Conservation (phyloP, 1,140 invertebrate species). For the Pseudobourletiella spinata region DNA sequence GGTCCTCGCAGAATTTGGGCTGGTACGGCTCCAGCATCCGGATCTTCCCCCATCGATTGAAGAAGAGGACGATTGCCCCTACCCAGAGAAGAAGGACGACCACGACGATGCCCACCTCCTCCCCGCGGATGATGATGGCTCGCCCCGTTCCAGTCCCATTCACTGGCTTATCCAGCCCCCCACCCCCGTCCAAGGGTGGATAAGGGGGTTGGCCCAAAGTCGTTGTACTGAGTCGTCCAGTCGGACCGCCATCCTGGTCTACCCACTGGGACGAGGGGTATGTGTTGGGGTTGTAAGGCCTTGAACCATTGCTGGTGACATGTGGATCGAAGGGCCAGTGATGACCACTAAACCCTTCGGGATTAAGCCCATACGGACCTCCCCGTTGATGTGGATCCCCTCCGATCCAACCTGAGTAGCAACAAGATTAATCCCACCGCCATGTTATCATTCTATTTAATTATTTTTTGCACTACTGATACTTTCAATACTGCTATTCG, state of each 20-base stretch:
- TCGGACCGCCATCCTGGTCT: neutral
- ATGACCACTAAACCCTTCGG: no score
- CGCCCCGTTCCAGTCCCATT: constrained; percentile 27
- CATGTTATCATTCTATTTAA: no score
- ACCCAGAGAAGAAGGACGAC: constrained; percentile 66
- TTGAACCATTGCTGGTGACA: neutral
- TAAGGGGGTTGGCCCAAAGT: neutral
- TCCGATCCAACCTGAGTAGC: no score
- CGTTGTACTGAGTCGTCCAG: neutral
- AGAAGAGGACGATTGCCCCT: constrained; percentile 65
- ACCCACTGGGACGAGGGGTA: neutral
- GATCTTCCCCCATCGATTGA: constrained; percentile 79
- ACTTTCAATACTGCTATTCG: no score
- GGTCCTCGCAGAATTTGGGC: constrained; percentile 64
- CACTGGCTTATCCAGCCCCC: neutral
- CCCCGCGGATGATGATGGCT: constrained; percentile 57
- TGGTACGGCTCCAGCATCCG: constrained; percentile 74
- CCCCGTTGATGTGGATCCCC: no score
- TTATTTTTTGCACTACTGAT: no score
- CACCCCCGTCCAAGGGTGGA: neutral
- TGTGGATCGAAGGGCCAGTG: neutral
- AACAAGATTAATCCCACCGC: no score
- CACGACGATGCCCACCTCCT: constrained; percentile 64
- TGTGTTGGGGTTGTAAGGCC: neutral
- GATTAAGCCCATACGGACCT: no score